phyloP scores from a whole-genome alignment of 2,113 vertebrate species.

The Nothoprocta pentlandii region DNA sequence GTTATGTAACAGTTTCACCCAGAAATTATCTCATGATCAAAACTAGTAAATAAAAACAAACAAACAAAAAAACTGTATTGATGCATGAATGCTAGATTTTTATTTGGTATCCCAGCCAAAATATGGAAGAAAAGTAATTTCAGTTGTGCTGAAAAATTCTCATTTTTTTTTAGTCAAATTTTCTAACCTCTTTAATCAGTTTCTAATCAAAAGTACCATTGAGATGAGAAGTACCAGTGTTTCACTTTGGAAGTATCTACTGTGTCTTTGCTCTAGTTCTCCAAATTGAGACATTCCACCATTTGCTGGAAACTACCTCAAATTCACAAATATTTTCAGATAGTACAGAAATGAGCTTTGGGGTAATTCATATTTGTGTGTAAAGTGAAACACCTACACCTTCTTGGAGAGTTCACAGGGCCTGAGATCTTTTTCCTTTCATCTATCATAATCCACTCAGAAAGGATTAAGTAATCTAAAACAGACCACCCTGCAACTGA shows the following conservation, averaged over 20 bases:
- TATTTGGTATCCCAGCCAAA: neutral
- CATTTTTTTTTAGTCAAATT: neutral
- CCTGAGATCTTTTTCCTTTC: neutral
- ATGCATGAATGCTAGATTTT: neutral
- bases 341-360: neutral
- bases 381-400: neutral
- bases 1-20: slow-evolving; percentile 8
- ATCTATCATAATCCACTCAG: slow-evolving; percentile 2
- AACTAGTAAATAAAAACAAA: neutral
- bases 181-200: neutral
- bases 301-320: slow-evolving; percentile 31
- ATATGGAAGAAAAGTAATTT: neutral
- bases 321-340: slow-evolving; percentile 5
- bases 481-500: neutral
- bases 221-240: neutral
- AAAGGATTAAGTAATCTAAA: slow-evolving; percentile 21
- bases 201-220: slow-evolving; percentile 5
- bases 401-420: neutral
- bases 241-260: slow-evolving; percentile 31
- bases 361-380: neutral
- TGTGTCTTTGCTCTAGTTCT: neutral
- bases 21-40: neutral
- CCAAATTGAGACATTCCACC: neutral
- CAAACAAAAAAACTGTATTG: neutral
- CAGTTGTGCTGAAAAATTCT: neutral